Evolutionary conservation across 2,797 vertebrate species (phyloP).

Genomic region (Sebastes nivosus): DNA sequence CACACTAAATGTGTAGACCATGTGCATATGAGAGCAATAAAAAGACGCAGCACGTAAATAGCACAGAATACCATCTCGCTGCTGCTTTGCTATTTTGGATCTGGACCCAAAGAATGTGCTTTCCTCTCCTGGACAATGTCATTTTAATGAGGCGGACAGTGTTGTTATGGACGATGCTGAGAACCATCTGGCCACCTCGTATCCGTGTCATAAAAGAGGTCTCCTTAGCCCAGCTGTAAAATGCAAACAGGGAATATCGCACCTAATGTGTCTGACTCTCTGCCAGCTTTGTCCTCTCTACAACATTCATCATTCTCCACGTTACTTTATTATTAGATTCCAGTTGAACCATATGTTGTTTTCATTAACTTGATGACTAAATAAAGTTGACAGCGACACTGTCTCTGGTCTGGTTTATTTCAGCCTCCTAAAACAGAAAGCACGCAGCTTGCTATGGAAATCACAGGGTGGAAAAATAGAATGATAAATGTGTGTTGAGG

Average conservation of each 20-base stretch:
- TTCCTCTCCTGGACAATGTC: slow-evolving; percentile 68
- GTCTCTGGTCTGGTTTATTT: slow-evolving; percentile 25
- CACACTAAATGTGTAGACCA: background rate
- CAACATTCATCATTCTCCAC: slow-evolving; percentile 22
- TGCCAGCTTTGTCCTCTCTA: slow-evolving; percentile 58
- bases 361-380: slow-evolving; percentile 39
- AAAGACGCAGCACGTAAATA: slow-evolving; percentile 13
- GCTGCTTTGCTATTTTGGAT: slow-evolving; percentile 48
- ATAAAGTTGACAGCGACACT: slow-evolving; percentile 37
- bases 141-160: slow-evolving; percentile 68
- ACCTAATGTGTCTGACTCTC: slow-evolving; percentile 52
- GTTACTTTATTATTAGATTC: slow-evolving; percentile 28
- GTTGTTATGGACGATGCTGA: slow-evolving; percentile 54
- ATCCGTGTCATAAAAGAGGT: slow-evolving; percentile 63
- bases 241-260: slow-evolving; percentile 63
- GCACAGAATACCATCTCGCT: slow-evolving; percentile 23
- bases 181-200: slow-evolving; percentile 71
- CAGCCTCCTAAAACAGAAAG: slow-evolving; percentile 19
- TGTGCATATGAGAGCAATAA: slow-evolving; percentile 15
- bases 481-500: slow-evolving; percentile 35
- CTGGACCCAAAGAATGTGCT: slow-evolving; percentile 47
- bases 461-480: slow-evolving; percentile 10
- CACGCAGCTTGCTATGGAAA: slow-evolving; percentile 1
- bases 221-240: slow-evolving; percentile 67
- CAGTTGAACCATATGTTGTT: slow-evolving; percentile 31